Percentiles rank a stretch among this genome's conserved stretches.
phyloP scores from a whole-genome alignment of 2,113 vertebrate species.

The Felis chaus region DNA sequence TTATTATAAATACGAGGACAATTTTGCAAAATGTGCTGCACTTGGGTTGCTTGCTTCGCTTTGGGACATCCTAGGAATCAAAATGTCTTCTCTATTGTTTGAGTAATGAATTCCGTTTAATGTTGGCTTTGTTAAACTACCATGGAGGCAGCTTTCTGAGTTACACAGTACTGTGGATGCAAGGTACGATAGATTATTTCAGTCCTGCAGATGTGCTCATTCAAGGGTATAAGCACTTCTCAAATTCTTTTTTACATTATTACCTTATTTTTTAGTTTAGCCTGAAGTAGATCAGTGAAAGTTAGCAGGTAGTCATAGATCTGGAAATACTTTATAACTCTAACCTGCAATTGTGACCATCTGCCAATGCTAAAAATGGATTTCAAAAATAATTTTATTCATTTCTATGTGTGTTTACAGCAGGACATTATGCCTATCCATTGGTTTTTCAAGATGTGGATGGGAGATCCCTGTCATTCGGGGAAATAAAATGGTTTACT shows the following conservation, averaged over 20 bases:
- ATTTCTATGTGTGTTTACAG: conserved; percentile 63
- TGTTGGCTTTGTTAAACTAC: conserved; percentile 30
- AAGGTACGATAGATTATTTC: conserved; percentile 29
- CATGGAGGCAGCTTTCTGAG: conserved; percentile 32
- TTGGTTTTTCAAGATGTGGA: conserved; percentile 56
- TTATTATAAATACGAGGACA: not conserved
- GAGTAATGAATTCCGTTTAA: conserved; percentile 17
- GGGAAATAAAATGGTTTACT: conserved; percentile 54
- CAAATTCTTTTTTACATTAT: conserved; percentile 34
- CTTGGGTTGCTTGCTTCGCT: conserved; percentile 47
- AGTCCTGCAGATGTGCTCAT: conserved; percentile 48
- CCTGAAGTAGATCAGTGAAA: conserved; percentile 46
- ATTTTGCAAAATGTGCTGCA: not conserved
- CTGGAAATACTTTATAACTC: conserved; percentile 61
- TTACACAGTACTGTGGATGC: not conserved
- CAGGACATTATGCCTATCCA: conserved; percentile 18
- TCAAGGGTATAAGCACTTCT: not conserved
- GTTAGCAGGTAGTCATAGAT: conserved; percentile 62
- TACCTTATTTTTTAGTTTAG: not conserved
- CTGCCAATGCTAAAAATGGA: conserved; percentile 61
- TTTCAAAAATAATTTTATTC: conserved; percentile 68
- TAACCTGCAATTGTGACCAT: conserved; percentile 58
- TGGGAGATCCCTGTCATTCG: conserved; percentile 42
- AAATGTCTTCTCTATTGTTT: conserved; percentile 1
- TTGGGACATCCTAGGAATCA: not conserved